Conservation (phyloP, 1,140 invertebrate genomes). For the Chrysomallon squamiferum region DNA sequence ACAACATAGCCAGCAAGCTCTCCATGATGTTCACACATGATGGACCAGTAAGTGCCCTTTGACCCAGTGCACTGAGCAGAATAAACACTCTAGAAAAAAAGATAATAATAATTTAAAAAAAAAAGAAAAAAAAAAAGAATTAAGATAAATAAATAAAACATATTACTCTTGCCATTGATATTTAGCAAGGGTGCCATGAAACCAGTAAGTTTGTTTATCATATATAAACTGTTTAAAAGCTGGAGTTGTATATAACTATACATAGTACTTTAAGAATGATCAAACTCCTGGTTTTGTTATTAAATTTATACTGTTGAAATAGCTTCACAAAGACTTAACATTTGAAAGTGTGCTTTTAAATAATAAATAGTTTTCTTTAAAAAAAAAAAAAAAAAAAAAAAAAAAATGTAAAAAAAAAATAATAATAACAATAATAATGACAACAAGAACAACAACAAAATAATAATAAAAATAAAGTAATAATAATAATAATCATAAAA, state of each 20-base stretch:
- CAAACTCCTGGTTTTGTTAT: not conserved
- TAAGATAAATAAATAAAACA: too few relatives aligned
- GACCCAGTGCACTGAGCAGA: constrained; percentile 83
- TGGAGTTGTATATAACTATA: too few relatives aligned
- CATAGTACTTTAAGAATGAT: too few relatives aligned
- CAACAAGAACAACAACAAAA: not conserved
- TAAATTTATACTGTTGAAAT: not conserved
- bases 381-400: not conserved
- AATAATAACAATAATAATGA: not conserved
- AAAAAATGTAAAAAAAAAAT: not conserved
- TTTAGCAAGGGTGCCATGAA: too few relatives aligned
- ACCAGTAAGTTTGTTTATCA: too few relatives aligned
- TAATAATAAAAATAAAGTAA: not conserved
- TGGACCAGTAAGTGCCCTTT: constrained; percentile 73
- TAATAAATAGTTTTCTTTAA: not conserved
- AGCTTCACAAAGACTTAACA: not conserved
- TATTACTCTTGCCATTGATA: too few relatives aligned
- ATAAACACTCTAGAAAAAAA: constrained; percentile 78
- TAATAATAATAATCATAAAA: not conserved
- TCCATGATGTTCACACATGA: constrained; percentile 55
- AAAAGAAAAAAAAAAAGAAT: too few relatives aligned
- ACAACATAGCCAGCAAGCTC: constrained; percentile 57
- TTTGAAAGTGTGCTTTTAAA: not conserved
- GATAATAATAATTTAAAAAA: not conserved
- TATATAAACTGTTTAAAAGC: too few relatives aligned